Conservation (phyloP, 2,888 invertebrate genomes). For the Stomorhina lunata region DNA sequence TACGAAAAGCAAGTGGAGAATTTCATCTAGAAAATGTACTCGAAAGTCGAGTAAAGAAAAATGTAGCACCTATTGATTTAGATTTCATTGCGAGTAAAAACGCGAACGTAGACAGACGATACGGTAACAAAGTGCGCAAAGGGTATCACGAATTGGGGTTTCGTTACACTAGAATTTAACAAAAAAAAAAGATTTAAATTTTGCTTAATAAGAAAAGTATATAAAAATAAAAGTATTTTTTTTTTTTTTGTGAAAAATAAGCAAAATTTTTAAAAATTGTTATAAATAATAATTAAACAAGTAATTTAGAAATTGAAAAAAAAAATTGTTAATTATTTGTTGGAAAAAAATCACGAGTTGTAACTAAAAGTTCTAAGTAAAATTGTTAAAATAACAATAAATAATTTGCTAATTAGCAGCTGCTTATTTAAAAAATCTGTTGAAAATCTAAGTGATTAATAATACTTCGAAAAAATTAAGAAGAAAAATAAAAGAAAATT, state of each 20-base stretch:
- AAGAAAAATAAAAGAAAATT: background rate
- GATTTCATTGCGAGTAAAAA: constrained; percentile 61
- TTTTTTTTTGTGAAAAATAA: background rate
- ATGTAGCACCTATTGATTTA: constrained; percentile 53
- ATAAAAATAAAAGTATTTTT: background rate
- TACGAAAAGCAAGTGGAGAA: constrained; percentile 42
- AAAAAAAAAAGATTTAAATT: background rate
- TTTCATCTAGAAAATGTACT: background rate
- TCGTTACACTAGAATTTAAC: constrained; percentile 1
- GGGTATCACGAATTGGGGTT: too few species aligned
- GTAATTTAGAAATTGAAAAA: background rate
- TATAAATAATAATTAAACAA: background rate
- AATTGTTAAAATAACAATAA: background rate
- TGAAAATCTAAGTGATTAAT: too few species aligned
- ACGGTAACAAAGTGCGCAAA: too few species aligned
- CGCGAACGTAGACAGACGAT: constrained; percentile 52
- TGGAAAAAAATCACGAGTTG: background rate
- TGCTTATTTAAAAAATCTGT: constrained; percentile 7
- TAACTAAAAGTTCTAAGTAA: background rate
- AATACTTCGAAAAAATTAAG: background rate
- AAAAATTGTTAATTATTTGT: background rate
- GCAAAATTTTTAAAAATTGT: constrained; percentile 11
- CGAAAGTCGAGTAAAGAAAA: constrained; percentile 12
- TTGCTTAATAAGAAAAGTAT: constrained; percentile 12
- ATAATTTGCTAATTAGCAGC: constrained; percentile 26